Conservation (phyloP, 2,113 vertebrate species). For the Sinocyclocheilus rhinocerous region DNA sequence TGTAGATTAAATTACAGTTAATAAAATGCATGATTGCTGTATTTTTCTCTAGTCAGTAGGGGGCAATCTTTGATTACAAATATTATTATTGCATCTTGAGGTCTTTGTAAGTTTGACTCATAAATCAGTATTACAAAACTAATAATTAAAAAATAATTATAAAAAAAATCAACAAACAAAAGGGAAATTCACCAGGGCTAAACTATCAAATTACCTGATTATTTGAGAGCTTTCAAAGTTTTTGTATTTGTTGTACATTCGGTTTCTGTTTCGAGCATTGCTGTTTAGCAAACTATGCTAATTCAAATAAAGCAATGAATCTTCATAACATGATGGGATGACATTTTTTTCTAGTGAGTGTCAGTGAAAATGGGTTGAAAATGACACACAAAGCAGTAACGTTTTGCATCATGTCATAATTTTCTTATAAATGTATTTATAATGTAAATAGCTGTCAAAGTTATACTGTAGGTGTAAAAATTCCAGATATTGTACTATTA, state of each 20-base stretch:
- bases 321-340: background rate
- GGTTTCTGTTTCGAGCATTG: background rate
- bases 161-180: background rate
- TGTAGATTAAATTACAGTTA: background rate
- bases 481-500: background rate
- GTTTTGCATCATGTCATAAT: background rate
- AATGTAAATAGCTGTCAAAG: too few relatives aligned
- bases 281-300: background rate
- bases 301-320: background rate
- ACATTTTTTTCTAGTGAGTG: background rate
- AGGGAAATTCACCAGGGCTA: background rate
- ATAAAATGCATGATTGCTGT: background rate
- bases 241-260: background rate
- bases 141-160: background rate
- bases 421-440: background rate
- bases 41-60: slow-evolving; percentile 36
- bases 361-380: background rate
- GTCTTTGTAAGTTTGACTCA: background rate
- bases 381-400: background rate
- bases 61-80: slow-evolving; percentile 41
- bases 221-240: background rate
- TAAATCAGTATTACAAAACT: background rate
- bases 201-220: background rate
- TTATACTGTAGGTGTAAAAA: background rate
- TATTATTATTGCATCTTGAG: background rate